Percentiles rank a stretch among this genome's conserved stretches.
These are phyloP conservation scores for Neocrepidodera transversa DNA, from an alignment of 2,888 invertebrate species.

Conservation along the genomic window DNA sequence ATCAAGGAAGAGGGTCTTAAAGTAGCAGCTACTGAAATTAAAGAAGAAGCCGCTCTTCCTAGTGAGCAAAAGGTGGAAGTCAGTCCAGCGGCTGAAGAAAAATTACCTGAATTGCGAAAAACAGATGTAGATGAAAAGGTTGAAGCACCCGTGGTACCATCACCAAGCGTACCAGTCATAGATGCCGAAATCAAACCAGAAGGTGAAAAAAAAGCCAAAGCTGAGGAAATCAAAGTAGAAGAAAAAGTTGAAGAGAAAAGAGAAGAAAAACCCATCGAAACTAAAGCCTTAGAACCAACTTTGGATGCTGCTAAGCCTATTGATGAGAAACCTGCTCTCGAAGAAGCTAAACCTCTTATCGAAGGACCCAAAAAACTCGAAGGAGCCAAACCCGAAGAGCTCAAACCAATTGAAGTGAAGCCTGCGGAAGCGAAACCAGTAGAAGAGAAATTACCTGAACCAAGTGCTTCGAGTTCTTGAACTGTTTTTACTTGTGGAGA, in stretches of 20 bases:
- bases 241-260: constrained; percentile 24
- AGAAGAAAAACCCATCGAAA: constrained; percentile 19
- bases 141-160: neutral
- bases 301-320: constrained; percentile 26
- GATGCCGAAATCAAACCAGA: constrained; percentile 33
- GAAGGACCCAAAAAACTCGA: constrained; percentile 41
- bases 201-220: constrained; percentile 43
- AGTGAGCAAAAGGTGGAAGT: constrained; percentile 51
- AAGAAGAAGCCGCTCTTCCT: constrained; percentile 47
- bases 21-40: constrained; percentile 42
- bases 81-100: constrained; percentile 46
- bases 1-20: constrained; percentile 42
- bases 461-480: constrained; percentile 55
- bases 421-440: constrained; percentile 43
- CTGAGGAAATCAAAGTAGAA: constrained; percentile 38
- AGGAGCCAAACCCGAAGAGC: constrained; percentile 50
- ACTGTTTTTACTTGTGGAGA: constrained; percentile 14
- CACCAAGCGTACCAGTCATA: constrained; percentile 23
- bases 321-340: constrained; percentile 28
- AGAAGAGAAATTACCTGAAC: constrained; percentile 48
- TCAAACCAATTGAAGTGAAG: constrained; percentile 44
- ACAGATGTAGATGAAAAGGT: constrained; percentile 20
- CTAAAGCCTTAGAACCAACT: constrained; percentile 24
- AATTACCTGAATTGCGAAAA: constrained; percentile 42
- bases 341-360: constrained; percentile 23